Evolutionary conservation across 2,113 vertebrate genomes (phyloP), one percentile per base, ranked within the genome.

Genomic region (Amia ocellicauda): DNA sequence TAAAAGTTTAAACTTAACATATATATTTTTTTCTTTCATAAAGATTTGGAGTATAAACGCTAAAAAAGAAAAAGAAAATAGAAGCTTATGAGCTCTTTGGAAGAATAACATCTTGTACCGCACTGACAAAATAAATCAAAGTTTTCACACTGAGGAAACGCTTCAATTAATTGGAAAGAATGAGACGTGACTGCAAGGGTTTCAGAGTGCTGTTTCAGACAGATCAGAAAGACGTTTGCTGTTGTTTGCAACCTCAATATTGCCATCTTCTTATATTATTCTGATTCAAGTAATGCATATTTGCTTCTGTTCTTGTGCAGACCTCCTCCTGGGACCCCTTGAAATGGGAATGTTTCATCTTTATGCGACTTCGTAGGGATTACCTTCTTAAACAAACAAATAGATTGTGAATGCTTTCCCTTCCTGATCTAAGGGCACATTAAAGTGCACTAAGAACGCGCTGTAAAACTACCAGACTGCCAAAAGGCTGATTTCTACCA

Each of bases 321-420:
- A 63, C 57, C 52, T 28, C 31, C 69, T 74, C 73, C 55, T 26
- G 57, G 69, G 74, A 67, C 77, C 51, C 11, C 16, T 67, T 74
- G 76, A 80, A 80, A 82, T 83, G 76, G 80, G 72, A 83, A 78
- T 23, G 52, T 67, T 77, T 74, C 68, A 45, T 79, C 71, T 67
- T 74, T 82, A 83, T 83, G 80, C 78, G 77, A 78, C 74, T 77
- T 78, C 71, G 62, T 36, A 79, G 80, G 81, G 80, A 64, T 60
- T 69, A 74, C 74, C 80, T 62, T 67, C 56, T 73, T 80, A 79
- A 81, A 79, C 74, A 80, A 77, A 78, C 75, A 59, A 66, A 80
- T 80, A 82, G 68, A 74, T 73, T 74, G 69, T 75, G 67, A 53
- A 66, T 60, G 64, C 76, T 75, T 77, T 79, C 60, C 52, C 58